Conservation (phyloP, 1,140 invertebrate genomes). For the Radopholus similis region DNA sequence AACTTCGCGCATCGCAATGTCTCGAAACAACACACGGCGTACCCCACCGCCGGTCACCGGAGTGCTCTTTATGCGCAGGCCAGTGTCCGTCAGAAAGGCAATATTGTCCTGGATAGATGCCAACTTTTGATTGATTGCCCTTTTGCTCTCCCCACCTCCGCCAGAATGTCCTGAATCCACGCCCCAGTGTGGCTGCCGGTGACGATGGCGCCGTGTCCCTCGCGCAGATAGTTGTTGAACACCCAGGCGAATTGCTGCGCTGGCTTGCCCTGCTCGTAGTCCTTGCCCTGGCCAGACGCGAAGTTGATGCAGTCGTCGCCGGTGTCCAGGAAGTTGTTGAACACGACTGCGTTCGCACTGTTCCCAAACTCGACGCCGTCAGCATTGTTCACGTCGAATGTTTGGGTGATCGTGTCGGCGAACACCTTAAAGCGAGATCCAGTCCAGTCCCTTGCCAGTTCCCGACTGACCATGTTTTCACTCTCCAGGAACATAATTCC, state of each 20-base stretch:
- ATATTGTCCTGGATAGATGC: slow-evolving; percentile 1
- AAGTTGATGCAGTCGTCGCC: not conserved
- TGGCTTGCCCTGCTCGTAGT: not conserved
- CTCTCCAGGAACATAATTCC: not conserved
- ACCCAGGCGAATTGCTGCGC: slow-evolving; percentile 1
- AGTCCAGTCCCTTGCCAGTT: not conserved
- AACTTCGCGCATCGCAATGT: slow-evolving; percentile 5
- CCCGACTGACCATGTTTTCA: not conserved
- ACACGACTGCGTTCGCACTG: slow-evolving; percentile 2
- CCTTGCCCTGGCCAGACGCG: not conserved
- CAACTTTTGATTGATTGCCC: not conserved
- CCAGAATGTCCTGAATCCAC: slow-evolving; percentile 5
- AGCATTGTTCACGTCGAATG: slow-evolving; percentile 5
- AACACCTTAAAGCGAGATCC: not conserved
- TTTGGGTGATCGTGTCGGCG: not conserved
- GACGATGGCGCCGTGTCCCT: slow-evolving; percentile 2
- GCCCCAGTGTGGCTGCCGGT: not conserved
- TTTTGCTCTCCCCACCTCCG: slow-evolving; percentile 3
- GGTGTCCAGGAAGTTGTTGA: slow-evolving; percentile 2
- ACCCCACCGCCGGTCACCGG: slow-evolving; percentile 6
- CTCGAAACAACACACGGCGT: not conserved
- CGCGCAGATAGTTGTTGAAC: slow-evolving; percentile 9
- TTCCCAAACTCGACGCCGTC: not conserved
- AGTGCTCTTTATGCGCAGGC: not conserved
- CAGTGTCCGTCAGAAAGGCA: slow-evolving; percentile 9